phyloP scores from a whole-genome alignment of 2,888 invertebrate species.

The Temnothorax ravouxi region DNA sequence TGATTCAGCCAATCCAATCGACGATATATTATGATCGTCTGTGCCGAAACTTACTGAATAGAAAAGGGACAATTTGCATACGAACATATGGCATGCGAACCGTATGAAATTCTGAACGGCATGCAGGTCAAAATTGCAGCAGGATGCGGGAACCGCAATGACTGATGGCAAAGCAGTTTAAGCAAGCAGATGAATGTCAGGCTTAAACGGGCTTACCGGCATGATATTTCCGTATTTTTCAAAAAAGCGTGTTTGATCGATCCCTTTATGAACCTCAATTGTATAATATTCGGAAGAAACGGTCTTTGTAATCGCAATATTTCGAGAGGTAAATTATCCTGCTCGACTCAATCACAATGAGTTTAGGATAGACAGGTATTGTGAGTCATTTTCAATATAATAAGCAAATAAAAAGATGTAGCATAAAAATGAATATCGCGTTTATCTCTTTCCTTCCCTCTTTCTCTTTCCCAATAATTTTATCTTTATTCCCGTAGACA shows the following conservation, averaged over 20 bases:
- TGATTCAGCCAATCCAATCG: constrained; percentile 13
- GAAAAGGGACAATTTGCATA: constrained; percentile 66
- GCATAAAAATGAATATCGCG: not conserved
- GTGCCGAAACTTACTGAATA: constrained; percentile 8
- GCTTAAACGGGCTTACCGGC: constrained; percentile 31
- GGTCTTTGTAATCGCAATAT: constrained; percentile 14
- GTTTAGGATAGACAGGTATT: not conserved
- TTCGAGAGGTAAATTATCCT: constrained; percentile 11
- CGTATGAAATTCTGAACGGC: constrained; percentile 50
- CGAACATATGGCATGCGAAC: constrained; percentile 65
- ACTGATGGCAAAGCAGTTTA: constrained; percentile 48
- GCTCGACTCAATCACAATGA: constrained; percentile 1
- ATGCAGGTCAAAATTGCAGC: constrained; percentile 63
- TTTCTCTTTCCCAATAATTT: not conserved
- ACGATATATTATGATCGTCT: constrained; percentile 13
- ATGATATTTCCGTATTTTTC: constrained; percentile 8
- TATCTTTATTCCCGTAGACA: not conserved
- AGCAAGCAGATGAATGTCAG: constrained; percentile 47
- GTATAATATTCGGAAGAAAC: not conserved
- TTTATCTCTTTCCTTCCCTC: not conserved
- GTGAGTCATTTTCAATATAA: not conserved
- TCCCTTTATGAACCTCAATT: constrained; percentile 21
- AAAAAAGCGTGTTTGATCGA: constrained; percentile 32
- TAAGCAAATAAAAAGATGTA: not conserved
- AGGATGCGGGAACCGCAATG: constrained; percentile 69